Evolutionary conservation across 2,797 vertebrate species (phyloP).

Genomic region (Carcharodon carcharias): DNA sequence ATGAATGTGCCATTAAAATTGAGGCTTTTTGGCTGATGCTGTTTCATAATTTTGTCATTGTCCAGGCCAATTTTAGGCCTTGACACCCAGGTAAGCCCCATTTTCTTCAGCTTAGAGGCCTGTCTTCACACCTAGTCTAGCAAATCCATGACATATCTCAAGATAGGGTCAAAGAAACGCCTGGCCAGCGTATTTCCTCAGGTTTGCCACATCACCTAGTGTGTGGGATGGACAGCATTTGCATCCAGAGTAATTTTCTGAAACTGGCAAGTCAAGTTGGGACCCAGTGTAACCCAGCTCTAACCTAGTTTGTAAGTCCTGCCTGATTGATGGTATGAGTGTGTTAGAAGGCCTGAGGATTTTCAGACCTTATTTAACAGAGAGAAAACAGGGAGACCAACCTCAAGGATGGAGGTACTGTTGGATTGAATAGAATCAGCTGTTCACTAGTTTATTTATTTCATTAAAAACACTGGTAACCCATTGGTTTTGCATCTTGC

Average conservation of each 20-base stretch:
- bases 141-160: not conserved
- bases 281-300: not conserved
- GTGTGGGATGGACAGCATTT: not conserved
- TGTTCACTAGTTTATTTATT: conserved; percentile 9
- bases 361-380: not conserved
- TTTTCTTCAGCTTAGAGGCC: not conserved
- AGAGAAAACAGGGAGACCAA: not conserved
- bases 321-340: not conserved
- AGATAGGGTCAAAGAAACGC: not conserved
- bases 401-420: not conserved
- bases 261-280: not conserved
- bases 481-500: conserved; percentile 16
- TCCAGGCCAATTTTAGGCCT: not conserved
- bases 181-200: not conserved
- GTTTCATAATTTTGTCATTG: not conserved
- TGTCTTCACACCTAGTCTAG: not conserved
- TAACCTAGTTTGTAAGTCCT: not conserved
- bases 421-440: conserved; percentile 28
- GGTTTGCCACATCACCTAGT: not conserved
- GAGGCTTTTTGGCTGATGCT: not conserved
- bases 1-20: not conserved
- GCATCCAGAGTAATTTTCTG: not conserved
- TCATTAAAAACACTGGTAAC: conserved; percentile 22
- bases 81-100: too few relatives aligned
- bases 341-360: not conserved